A percentile compares a stretch with the other conserved stretches of the same genome.
These are phyloP conservation scores for Ectropis crepuscularia DNA, from an alignment of 2,888 invertebrate species.

Conservation along the genomic window DNA sequence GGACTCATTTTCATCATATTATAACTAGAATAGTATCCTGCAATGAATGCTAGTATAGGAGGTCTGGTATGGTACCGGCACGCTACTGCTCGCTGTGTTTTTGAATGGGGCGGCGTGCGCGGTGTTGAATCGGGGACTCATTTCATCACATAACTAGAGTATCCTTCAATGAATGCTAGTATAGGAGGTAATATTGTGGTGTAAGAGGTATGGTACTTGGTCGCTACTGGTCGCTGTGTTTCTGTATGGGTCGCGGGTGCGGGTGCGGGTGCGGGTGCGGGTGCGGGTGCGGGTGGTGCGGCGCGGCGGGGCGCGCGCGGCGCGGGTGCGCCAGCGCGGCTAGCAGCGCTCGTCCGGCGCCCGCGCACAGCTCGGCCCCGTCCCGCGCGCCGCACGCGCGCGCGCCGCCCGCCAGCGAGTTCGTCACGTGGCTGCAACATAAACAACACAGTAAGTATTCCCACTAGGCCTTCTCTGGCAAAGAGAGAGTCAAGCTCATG, in stretches of 20 bases:
- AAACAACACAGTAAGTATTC: not conserved
- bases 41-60: not conserved
- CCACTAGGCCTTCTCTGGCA: too few species aligned
- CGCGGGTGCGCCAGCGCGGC: constrained; percentile 46
- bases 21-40: not conserved
- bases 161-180: not conserved
- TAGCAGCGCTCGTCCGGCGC: constrained; percentile 62
- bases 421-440: constrained; percentile 79
- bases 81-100: constrained; percentile 45
- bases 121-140: too few species aligned
- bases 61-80: not conserved
- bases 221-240: constrained; percentile 42
- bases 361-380: constrained; percentile 81
- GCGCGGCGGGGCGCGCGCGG: constrained; percentile 28
- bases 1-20: too few species aligned
- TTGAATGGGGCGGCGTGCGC: constrained; percentile 44
- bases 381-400: constrained; percentile 84
- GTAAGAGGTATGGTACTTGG: not conserved
- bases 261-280: constrained; percentile 26
- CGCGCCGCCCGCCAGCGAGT: constrained; percentile 83
- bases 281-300: constrained; percentile 31
- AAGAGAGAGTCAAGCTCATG: too few species aligned
- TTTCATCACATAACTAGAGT: not conserved
- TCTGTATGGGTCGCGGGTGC: constrained; percentile 51
- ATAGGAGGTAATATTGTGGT: not conserved